Evolutionary conservation across 2,113 vertebrate genomes (phyloP).

Genomic region (Cairina moschata): DNA sequence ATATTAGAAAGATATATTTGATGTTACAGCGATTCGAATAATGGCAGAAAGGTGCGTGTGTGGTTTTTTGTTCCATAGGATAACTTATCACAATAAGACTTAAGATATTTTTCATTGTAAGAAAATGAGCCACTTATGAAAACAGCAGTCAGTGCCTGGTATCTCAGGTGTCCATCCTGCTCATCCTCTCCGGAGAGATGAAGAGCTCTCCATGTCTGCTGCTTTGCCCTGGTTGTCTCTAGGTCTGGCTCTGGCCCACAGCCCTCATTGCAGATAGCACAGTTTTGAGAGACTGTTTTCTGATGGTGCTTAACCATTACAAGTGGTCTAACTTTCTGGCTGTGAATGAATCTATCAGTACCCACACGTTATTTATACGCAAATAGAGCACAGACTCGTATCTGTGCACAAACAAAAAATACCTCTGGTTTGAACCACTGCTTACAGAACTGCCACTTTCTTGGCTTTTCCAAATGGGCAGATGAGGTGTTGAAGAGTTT

Average conservation of each 20-base stretch:
- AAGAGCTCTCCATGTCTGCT: background rate
- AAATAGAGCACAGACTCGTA: background rate
- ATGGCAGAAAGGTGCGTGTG: fast-evolving
- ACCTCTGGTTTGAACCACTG: fast-evolving
- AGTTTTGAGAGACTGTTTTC: background rate
- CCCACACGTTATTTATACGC: background rate
- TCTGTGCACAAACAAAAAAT: background rate
- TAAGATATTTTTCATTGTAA: background rate
- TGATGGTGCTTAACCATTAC: background rate
- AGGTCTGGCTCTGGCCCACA: background rate
- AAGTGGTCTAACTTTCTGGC: background rate
- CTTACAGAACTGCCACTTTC: background rate
- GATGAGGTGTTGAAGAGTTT: background rate
- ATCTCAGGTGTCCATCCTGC: background rate
- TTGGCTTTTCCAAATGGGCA: fast-evolving
- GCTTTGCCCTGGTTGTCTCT: background rate
- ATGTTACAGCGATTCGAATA: background rate
- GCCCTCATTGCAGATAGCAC: fast-evolving
- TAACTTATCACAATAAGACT: fast-evolving
- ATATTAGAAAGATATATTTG: background rate
- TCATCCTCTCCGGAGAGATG: background rate
- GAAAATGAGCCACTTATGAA: background rate
- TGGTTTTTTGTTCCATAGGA: background rate
- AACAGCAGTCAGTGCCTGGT: background rate
- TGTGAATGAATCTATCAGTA: background rate